Evolutionary conservation across 2,888 invertebrate genomes (phyloP).

Genomic region (Osmoderma eremita): DNA sequence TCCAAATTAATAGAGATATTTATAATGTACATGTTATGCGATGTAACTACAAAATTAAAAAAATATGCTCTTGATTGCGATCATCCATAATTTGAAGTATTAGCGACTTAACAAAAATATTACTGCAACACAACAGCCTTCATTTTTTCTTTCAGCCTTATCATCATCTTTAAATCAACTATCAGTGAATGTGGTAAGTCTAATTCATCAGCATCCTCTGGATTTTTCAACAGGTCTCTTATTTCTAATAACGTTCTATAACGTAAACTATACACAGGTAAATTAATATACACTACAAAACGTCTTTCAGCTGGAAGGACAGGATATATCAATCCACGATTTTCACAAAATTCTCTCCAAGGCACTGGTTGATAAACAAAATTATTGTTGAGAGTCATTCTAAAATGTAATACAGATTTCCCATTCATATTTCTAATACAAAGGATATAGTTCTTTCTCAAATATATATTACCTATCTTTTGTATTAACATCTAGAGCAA

Average conservation of each 20-base stretch:
- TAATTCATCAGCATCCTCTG: slow-evolving; percentile 60
- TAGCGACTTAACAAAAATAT: background rate
- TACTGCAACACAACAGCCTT: background rate
- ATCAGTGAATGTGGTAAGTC: slow-evolving; percentile 64
- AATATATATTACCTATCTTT: slow-evolving; percentile 68
- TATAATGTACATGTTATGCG: too few relatives aligned
- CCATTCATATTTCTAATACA: too few relatives aligned
- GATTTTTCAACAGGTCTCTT: slow-evolving; percentile 59
- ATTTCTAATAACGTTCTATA: slow-evolving; percentile 64
- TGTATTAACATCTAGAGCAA: slow-evolving; percentile 77
- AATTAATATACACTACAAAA: slow-evolving; percentile 66
- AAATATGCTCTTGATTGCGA: too few relatives aligned
- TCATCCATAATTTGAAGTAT: too few relatives aligned
- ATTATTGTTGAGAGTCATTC: slow-evolving; percentile 8
- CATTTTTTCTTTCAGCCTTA: slow-evolving; percentile 13
- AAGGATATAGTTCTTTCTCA: too few relatives aligned
- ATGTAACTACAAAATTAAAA: too few relatives aligned
- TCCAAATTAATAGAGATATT: too few relatives aligned
- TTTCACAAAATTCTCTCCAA: slow-evolving; percentile 55
- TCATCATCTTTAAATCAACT: slow-evolving; percentile 59
- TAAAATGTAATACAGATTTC: slow-evolving; percentile 8
- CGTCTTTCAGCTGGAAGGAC: slow-evolving; percentile 45
- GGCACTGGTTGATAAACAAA: slow-evolving; percentile 36
- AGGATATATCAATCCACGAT: slow-evolving; percentile 50
- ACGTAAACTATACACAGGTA: slow-evolving; percentile 66